phyloP scores from a whole-genome alignment of 2,797 vertebrate genomes.

The Pyrocephalus nanus region DNA sequence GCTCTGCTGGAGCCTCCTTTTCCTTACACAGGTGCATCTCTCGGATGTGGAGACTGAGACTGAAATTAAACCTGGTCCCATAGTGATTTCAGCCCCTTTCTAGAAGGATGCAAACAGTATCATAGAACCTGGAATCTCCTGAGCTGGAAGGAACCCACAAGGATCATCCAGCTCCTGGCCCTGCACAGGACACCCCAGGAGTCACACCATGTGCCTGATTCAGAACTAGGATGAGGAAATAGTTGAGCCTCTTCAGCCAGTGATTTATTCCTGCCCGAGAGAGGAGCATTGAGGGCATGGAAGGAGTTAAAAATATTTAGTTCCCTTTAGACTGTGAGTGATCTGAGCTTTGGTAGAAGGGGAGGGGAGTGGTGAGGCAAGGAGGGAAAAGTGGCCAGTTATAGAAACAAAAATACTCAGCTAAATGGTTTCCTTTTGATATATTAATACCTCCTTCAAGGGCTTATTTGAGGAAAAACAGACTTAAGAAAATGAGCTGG shows the following conservation, averaged over 20 bases:
- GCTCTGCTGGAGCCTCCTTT: background rate
- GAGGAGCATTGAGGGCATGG: background rate
- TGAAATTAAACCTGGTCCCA: too few species aligned
- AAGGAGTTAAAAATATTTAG: background rate
- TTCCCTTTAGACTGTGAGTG: background rate
- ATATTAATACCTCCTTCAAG: slow-evolving; percentile 45
- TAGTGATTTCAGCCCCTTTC: background rate
- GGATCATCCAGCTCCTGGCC: background rate
- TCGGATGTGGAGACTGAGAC: background rate
- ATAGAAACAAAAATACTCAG: background rate
- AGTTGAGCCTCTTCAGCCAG: background rate
- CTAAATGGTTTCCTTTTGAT: slow-evolving; percentile 33
- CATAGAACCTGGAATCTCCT: background rate
- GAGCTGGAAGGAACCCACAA: too few species aligned
- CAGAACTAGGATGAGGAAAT: background rate
- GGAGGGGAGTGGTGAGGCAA: background rate
- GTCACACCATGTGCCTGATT: background rate
- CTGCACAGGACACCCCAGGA: background rate
- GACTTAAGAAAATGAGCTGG: slow-evolving; percentile 46
- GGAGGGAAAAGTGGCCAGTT: background rate
- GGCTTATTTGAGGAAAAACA: slow-evolving; percentile 41
- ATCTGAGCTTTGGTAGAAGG: background rate
- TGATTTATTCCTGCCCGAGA: background rate
- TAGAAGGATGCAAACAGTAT: background rate
- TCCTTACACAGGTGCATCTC: background rate